phyloP scores from a whole-genome alignment of 2,113 vertebrate genomes.

The Terrapene triunguis region DNA sequence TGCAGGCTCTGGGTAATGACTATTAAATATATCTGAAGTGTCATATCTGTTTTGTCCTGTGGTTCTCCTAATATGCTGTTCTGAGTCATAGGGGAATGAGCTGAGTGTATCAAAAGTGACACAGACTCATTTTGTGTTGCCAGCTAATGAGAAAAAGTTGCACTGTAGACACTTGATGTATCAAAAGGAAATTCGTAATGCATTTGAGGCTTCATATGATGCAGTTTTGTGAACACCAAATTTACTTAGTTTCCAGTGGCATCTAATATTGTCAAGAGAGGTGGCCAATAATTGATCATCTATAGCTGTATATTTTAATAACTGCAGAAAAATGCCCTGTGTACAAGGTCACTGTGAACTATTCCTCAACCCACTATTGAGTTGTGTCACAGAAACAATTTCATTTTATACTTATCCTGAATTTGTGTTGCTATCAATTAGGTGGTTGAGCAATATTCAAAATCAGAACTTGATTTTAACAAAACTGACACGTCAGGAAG shows the following conservation, averaged over 20 bases:
- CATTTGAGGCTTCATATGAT: slow-evolving; percentile 30
- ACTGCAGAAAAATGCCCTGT: background rate
- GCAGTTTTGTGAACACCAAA: background rate
- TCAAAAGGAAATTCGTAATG: slow-evolving; percentile 48
- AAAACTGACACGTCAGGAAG: slow-evolving; percentile 71
- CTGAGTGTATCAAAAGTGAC: slow-evolving; percentile 58
- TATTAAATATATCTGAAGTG: slow-evolving; percentile 63
- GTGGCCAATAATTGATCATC: slow-evolving; percentile 60
- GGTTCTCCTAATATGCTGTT: slow-evolving; percentile 48
- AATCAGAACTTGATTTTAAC: slow-evolving; percentile 76
- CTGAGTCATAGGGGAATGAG: slow-evolving; percentile 60
- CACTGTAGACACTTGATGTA: slow-evolving; percentile 39
- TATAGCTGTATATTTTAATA: slow-evolving; percentile 71
- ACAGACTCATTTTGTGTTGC: slow-evolving; percentile 56
- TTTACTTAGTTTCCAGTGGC: slow-evolving; percentile 1
- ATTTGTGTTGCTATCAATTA: slow-evolving; percentile 74
- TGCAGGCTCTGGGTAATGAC: slow-evolving; percentile 67
- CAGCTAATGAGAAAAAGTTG: slow-evolving; percentile 59
- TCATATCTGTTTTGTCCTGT: slow-evolving; percentile 60
- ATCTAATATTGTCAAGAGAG: slow-evolving; percentile 51
- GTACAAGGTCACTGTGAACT: slow-evolving; percentile 75
- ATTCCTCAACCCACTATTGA: slow-evolving; percentile 32
- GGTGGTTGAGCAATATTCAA: slow-evolving; percentile 61
- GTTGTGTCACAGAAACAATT: slow-evolving; percentile 66
- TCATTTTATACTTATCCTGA: slow-evolving; percentile 70